Base-by-base conservation (phyloP, 1,140 invertebrate genomes). In the Aleiodes sp. region DNA sequence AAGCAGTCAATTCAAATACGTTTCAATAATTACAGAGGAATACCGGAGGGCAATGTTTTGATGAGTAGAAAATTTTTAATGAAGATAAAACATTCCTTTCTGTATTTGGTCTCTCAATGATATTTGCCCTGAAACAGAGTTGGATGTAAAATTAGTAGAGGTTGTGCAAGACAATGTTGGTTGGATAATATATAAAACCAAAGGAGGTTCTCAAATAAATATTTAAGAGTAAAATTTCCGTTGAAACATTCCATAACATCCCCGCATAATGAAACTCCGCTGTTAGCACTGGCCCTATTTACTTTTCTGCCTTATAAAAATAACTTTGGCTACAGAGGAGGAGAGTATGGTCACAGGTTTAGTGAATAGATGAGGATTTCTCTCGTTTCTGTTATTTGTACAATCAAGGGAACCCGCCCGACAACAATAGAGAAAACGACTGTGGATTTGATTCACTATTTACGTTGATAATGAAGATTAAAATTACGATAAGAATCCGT, bases 381-480 rank as follows among this genome's bases (percentile, higher is more conserved):
- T 37, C 24, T 33, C 33, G 7, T 56, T 57, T 33, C 29, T 59
- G 57, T 67, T 67, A 67, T 67, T 67, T 56, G 52, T 67, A 35
- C 33, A 67, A 67, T 67, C 57, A 67, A 35, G 35, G 57, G 37
- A 59, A 67, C 12, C 35, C 43, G 35, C 35, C 2, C 21, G 35
- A 26, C n/a, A 63, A 41, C 21, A 39, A 63, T 33, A 39, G 14
- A 8, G 35, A 33, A 2, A 33, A 63, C 21, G 14, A 37, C 21
- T 26, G 35, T 9, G 21, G 21, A 16, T 63, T 4, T 63, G 16
- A 19, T 39, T 63, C 4, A 39, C 28, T 24, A 19, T 52, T 52
- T 52, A 52, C 60, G 24, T 16, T 19, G 33, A 21, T n/a, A n/a
- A n/a, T n/a, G n/a, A n/a, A n/a, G n/a, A n/a, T n/a, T 35, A 35